Evolutionary conservation across 2,888 invertebrate genomes (phyloP), one percentile per base, ranked within the genome.

Genomic region (Parthenolecanium corni): DNA sequence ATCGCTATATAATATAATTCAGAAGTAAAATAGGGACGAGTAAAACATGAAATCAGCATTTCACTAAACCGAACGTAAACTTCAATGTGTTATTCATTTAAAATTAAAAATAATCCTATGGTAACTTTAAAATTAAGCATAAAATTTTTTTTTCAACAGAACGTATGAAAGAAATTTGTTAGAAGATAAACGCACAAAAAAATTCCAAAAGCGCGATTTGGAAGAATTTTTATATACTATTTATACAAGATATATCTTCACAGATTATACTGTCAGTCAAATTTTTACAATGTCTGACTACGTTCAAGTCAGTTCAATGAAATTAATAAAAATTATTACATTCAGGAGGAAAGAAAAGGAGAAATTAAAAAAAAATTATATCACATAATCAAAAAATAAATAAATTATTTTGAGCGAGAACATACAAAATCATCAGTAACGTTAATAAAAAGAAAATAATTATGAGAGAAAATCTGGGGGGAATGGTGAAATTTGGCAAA

Each of bases 401-500:
- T 6, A 49, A 14, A 44, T 18, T 4, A 42, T 14, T 44, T 56
- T 56, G 56, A 56, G 46, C 56, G 42, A 56, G 44, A 56, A 20
- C 16, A 24, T 42, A 56, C 54, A 44, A 56, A 56, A 16, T 54
- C 42, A 4, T 42, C 44, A 42, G 18, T 42, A 42, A 42, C 18
- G 20, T 54, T 3, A 24, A 23, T 44, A 31, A 16, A 3, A n/a
- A 38, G 31, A 54, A 54, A 38, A 20, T 38, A 31, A 16, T 36
- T 6, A 2, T 46, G 23, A 4, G 46, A 20, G 31, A 46, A 16
- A 31, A 31, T 16, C 6, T 40, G 56, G 49, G 47, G 52, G 62
- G 62, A 52, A 51, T 62, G 62, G 62, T 20, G 38, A 52, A 51
- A 51, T 51, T 51, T 51, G 62, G 62, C 62, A 16, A 62, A 67